A percentile compares a stretch with the other conserved stretches of the same genome.
These are phyloP conservation scores for Euphydryas editha DNA, from an alignment of 2,888 invertebrate species.

Conservation along the genomic window DNA sequence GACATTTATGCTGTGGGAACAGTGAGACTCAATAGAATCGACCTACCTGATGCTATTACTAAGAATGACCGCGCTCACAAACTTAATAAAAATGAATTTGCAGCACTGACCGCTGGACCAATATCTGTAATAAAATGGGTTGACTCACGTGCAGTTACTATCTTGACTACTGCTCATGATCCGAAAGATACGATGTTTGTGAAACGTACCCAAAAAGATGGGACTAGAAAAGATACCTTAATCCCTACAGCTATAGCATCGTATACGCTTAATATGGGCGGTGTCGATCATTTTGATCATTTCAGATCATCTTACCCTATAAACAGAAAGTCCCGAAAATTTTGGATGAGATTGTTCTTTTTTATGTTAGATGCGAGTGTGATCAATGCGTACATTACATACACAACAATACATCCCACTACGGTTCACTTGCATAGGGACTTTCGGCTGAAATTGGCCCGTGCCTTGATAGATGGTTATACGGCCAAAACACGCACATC, in stretches of 20 bases:
- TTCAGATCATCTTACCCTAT: conserved; percentile 50
- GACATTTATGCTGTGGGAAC: conserved; percentile 44
- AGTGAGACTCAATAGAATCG: conserved; percentile 40
- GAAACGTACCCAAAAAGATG: conserved; percentile 39
- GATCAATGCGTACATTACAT: conserved; percentile 19
- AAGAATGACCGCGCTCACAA: conserved; percentile 43
- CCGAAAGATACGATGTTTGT: conserved; percentile 44
- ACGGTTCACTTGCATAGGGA: conserved; percentile 9
- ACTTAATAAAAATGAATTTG: conserved; percentile 46
- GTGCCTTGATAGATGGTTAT: conserved; percentile 7
- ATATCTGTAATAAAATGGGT: conserved; percentile 48
- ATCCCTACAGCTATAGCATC: conserved; percentile 33
- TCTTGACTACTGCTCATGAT: conserved; percentile 48
- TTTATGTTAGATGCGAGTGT: conserved; percentile 47
- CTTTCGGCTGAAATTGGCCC: conserved; percentile 15
- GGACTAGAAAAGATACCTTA: conserved; percentile 19
- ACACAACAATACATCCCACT: conserved; percentile 5
- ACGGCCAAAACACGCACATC: not conserved
- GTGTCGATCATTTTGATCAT: conserved; percentile 40
- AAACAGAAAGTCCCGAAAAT: conserved; percentile 49
- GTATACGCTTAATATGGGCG: conserved; percentile 41
- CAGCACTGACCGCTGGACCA: conserved; percentile 46
- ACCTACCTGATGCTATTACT: conserved; percentile 44
- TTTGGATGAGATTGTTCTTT: conserved; percentile 51
- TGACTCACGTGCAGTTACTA: conserved; percentile 46